Evolutionary conservation across 2,888 invertebrate species (phyloP), one percentile per base, ranked within the genome.

Genomic region (Megalurothrips usitatus): DNA sequence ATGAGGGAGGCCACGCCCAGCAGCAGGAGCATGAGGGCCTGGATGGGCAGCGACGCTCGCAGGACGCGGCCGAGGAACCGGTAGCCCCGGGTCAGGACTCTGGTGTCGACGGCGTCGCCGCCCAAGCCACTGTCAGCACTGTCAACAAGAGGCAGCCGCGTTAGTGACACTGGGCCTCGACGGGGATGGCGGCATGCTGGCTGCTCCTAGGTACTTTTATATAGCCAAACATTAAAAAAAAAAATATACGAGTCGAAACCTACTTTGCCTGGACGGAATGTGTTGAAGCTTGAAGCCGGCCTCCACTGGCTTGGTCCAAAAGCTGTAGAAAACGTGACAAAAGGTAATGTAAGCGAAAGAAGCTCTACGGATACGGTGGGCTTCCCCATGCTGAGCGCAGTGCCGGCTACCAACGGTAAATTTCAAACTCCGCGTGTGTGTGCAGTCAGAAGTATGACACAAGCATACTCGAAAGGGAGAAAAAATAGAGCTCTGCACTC

Each of bases 1-100:
- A 98, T 94, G 85, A 99, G 90, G 81, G 97, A 94, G 80, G 98
- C 97, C 82, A 96, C 94, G 82, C 98, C 97, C 86, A 99, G 91
- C 85, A 99, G 91, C 83, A 98, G 90, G 85, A 98, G 91, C 90
- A 99, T 94, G 85, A 99, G 89, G 83, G 97, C 96, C 89, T 99
- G 97, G 87, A 99, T 94, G 81, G 98, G 98, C 84, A 98, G 90
- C 34, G 97, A 96, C 81, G 96, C 95, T 86, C 96, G 91, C 84
- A 97, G 92, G 84, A 97, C 97, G 86, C 98, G 93, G 84, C 94
- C 93, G 87, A 97, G 91, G 91, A 96, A 96, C 83, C 94, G 92
- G 85, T 94, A 94, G 82, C 96, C 93, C 85, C 94, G 92, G 82
- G 91, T 89, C 86, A 95, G 90, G 81, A 92, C 91, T 84, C 92